Evolutionary conservation across 2,888 invertebrate genomes (phyloP), one percentile per base, ranked within the genome.

Genomic region (Thysanoteuthis rhombus): DNA sequence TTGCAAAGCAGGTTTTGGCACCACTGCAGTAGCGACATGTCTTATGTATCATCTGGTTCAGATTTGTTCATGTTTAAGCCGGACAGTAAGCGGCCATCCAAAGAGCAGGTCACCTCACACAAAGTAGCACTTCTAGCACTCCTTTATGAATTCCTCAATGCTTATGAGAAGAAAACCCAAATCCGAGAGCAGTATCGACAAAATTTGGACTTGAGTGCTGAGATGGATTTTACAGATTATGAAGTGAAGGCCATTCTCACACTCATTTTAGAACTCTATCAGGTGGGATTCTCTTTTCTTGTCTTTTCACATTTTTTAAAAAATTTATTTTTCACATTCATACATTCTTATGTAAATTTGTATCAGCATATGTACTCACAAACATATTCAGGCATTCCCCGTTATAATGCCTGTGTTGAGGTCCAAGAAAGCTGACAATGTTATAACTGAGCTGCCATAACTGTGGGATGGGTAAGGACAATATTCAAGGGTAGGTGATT

Each of bases 101-200:
- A 95, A 93, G 96, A 96, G 93, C 95, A 95, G 94, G 96, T 96
- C 10, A 96, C 96, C 6, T 96, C 96, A 28, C 96, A 96, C 94
- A 96, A 96, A 94, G 94, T 96, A 93, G 95, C 96, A 1, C 94
- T 96, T 39, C 95, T 96, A 52, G 95, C 96, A 28, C 93, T 96
- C 40, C 95, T 96, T 16, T 95, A 95, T 58, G 96, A 96, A 94
- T 96, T 93, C 39, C 58, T 47, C 39, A 58, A 47, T 58, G 93
- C 93, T 10, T 93, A 93, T 19, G 93, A 93, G 52, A 93, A 93
- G 28, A 93, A 93, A 52, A 32, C 47, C 22, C 93, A 58, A 25
- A 93, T 93, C n/a, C 58, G 38, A 58, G 93, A 93, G 47, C 47
- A 58, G 58, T 93, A 58, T 52, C 93, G 52, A 38, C 93, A 39